Percentiles rank a stretch among this genome's conserved stretches.
Conservation (phyloP, 2,888 invertebrate genomes). For the Alloplasta piceator region DNA sequence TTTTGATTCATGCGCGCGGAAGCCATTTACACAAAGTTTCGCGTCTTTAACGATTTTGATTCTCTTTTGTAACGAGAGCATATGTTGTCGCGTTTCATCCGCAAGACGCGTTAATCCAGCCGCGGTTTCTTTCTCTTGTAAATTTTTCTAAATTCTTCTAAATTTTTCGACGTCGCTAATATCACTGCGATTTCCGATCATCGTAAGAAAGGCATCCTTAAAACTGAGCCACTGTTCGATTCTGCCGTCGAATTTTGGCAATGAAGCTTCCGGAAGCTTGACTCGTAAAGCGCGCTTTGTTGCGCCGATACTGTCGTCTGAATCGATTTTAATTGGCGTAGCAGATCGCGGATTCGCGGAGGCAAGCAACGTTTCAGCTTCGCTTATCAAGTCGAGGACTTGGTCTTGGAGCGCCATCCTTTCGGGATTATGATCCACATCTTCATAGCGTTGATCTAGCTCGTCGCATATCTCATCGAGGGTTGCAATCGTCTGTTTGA, state of each 20-base stretch:
- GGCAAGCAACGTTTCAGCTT: too few species aligned
- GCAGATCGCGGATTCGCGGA: too few species aligned
- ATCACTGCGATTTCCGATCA: slow-evolving; percentile 37
- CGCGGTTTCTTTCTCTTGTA: slow-evolving; percentile 17
- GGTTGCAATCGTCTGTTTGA: too few species aligned
- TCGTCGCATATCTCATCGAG: too few species aligned
- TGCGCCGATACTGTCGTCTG: too few species aligned
- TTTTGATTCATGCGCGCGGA: background rate
- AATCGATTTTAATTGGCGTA: too few species aligned
- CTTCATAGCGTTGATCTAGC: too few species aligned
- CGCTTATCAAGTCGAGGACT: too few species aligned
- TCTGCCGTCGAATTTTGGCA: slow-evolving; percentile 45
- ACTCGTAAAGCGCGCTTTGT: background rate
- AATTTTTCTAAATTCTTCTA: too few species aligned
- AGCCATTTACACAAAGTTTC: slow-evolving; percentile 37
- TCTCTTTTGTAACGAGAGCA: slow-evolving; percentile 10
- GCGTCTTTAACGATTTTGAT: slow-evolving; percentile 5
- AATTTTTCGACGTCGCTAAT: slow-evolving; percentile 32
- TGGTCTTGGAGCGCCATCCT: too few species aligned
- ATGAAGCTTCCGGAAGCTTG: background rate
- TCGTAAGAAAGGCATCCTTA: slow-evolving; percentile 43
- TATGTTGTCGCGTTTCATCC: slow-evolving; percentile 18
- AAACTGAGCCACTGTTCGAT: slow-evolving; percentile 39
- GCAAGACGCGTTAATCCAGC: background rate
- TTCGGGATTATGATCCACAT: too few species aligned